Evolutionary conservation across 2,888 invertebrate genomes (phyloP), one percentile per base, ranked within the genome.

Genomic region (Campaea margaritaria): DNA sequence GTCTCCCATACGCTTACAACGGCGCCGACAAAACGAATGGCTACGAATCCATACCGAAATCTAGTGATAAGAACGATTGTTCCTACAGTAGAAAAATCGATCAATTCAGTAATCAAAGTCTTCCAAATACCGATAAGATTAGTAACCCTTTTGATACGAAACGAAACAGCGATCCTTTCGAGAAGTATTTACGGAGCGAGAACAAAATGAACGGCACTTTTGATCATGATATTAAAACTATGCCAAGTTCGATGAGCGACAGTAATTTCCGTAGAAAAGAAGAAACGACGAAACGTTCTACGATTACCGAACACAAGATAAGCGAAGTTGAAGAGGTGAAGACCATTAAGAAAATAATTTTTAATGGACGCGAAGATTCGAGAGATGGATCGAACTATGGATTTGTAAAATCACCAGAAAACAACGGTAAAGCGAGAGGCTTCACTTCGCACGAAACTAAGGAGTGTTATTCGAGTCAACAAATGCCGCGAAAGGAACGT

Each of bases 251-350:
- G 9, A 80, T 85, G 66, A 90, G 89, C 59, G 88, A 89, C 48
- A 85, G 72, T 65, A 86, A 85, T 73, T 85, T 91, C 68, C 78
- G 78, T 56, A 78, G 81, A 51, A 85, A 81, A 27, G 86, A 90
- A 67, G 87, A 90, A 78, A 80, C 86, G 52, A 82, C 76, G 43
- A 86, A 88, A 62, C 82, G 85, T 57, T 87, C 89, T 1, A 85
- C 83, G 5, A 80, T 93, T 61, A 89, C 86, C 13, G 92, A 93
- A 69, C 86, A 87, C 62, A 85, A 88, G 73, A 82, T 90, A 65
- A 91, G 78, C 66, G 86, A 93, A 80, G 76, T 85, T 9, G 89
- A 93, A 78, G 91, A 93, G 83, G 83, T 92, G 34, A 91, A 87
- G 63, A 93, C 92, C n/a, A 87, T 88, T 64, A 91, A 89, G 74